Base-by-base conservation (phyloP, 1,140 invertebrate genomes). In the Drosophila kikkawai region DNA sequence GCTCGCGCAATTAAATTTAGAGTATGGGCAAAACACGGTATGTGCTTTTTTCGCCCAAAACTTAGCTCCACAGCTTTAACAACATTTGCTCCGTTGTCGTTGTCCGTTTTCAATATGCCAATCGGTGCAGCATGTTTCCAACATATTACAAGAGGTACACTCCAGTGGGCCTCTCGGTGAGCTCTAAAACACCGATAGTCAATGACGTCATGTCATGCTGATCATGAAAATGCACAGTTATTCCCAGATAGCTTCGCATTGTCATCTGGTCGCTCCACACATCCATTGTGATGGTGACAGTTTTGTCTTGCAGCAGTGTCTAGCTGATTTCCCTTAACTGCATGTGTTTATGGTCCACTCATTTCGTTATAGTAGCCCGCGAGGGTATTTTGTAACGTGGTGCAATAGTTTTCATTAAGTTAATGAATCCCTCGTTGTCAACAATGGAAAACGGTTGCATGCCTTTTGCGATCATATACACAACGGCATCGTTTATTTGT, bases 221-320 rank as follows among this genome's bases (percentile, higher is more conserved):
- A 8, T 13, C 13, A n/a, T 51, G 32, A 42, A 64, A 64, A 44
- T 64, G n/a, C 17, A 15, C 61, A 48, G 61, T 55, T 44, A 64
- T 53, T 17, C 61, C 61, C 15, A 64, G 29, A 15, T 48, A 64
- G 15, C 61, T 64, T 17, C 42, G 41, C 44, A 47, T 59, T 15
- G 57, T 13, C 60, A 51, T 61, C 59, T 48, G 34, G 45, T 56
- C 51, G 32, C 51, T 47, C 53, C 63, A 66, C 37, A 66, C 50
- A 45, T 53, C 61, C 48, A 53, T 65, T 65, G 61, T 65, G 26
- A 36, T 19, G 26, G 53, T 55, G 34, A 53, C 15, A 15, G 15
- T 53, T 53, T 53, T 48, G 11, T 12, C 45, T 7, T 29, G 12
- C 13, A 29, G 22, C 47, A 48, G 32, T 34, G 32, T 34, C 32